Conservation (phyloP, 2,113 vertebrate genomes). For the Pteropus alecto region DNA sequence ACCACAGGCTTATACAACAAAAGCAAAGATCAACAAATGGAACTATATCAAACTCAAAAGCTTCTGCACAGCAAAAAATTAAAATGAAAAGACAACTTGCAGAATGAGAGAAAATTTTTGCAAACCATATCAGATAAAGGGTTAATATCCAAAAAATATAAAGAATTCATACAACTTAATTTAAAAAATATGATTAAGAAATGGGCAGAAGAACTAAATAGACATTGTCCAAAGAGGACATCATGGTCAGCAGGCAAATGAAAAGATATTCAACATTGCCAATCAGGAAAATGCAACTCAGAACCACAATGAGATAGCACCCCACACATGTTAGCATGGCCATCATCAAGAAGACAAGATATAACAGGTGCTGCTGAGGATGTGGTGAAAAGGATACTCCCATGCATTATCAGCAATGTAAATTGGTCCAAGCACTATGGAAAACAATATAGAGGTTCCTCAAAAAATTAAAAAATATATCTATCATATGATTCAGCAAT, state of each 20-base stretch:
- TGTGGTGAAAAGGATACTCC: background rate
- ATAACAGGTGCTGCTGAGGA: background rate
- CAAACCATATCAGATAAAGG: background rate
- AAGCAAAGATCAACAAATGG: background rate
- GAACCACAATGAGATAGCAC: background rate
- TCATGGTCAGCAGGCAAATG: background rate
- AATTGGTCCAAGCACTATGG: background rate
- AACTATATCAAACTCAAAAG: background rate
- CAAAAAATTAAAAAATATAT: background rate
- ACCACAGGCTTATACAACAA: background rate
- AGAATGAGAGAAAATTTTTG: background rate
- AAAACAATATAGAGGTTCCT: background rate
- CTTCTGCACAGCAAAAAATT: background rate
- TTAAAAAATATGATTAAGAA: background rate
- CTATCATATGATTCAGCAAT: background rate
- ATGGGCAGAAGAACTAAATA: background rate
- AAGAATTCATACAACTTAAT: background rate
- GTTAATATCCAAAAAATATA: background rate
- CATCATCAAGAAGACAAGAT: background rate
- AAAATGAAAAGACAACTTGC: background rate
- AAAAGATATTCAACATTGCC: background rate
- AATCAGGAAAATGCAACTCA: background rate
- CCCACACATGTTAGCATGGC: background rate
- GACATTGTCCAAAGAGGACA: background rate
- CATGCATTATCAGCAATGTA: background rate